These are phyloP conservation scores for Ennomos quercinarius DNA, from an alignment of 2,888 invertebrate species.

Conservation along the genomic window DNA sequence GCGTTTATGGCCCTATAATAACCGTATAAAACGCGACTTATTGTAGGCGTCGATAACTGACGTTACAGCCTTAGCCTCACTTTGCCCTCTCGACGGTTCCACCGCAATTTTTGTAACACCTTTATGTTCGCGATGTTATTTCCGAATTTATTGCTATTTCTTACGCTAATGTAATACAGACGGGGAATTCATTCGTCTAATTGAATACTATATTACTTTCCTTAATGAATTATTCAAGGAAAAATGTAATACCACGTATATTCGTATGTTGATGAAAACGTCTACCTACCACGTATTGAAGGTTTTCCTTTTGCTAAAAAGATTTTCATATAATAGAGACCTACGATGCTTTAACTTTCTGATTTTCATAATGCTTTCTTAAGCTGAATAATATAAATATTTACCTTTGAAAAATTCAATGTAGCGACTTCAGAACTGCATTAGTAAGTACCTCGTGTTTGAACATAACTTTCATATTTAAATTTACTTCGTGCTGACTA, in stretches of 20 bases:
- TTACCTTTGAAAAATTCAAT: constrained; percentile 49
- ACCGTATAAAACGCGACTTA: constrained; percentile 85
- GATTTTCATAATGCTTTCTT: constrained; percentile 48
- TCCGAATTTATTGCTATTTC: constrained; percentile 54
- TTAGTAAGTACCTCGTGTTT: constrained; percentile 48
- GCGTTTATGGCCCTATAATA: constrained; percentile 85
- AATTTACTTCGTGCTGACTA: not conserved
- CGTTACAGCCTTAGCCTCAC: constrained; percentile 75
- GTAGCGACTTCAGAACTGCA: constrained; percentile 43
- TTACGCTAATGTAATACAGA: constrained; percentile 48
- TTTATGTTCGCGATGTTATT: constrained; percentile 48
- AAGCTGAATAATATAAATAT: constrained; percentile 52
- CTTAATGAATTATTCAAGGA: constrained; percentile 42
- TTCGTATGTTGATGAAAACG: constrained; percentile 38
- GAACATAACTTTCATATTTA: constrained; percentile 42
- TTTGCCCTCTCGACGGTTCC: constrained; percentile 55
- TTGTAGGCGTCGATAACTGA: constrained; percentile 83
- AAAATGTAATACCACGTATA: constrained; percentile 32
- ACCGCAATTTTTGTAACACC: constrained; percentile 59
- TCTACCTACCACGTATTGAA: constrained; percentile 36
- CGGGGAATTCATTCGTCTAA: constrained; percentile 52
- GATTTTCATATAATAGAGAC: constrained; percentile 7
- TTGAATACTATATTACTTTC: constrained; percentile 48
- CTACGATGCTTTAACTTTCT: constrained; percentile 36
- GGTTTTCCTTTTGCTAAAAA: constrained; percentile 41